These are phyloP conservation scores for Myiozetetes cayanensis DNA, from an alignment of 2,113 vertebrate species.

Conservation along the genomic window DNA sequence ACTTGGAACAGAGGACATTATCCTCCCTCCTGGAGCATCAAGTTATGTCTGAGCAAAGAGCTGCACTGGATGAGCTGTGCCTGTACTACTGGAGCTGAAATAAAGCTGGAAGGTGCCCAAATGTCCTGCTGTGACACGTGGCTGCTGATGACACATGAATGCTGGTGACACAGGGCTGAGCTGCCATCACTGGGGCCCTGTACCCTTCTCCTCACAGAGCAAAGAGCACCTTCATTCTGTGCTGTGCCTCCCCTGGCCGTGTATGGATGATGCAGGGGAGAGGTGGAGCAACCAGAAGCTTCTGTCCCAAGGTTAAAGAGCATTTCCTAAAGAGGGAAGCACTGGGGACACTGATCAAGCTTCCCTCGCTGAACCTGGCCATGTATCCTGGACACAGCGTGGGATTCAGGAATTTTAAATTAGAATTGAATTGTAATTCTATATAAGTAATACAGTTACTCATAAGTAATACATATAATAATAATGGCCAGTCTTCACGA, in stretches of 20 bases:
- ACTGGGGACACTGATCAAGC: background rate
- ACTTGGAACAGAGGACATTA: background rate
- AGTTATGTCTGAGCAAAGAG: background rate
- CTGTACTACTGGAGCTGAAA: background rate
- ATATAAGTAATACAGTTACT: background rate
- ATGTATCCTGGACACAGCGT: accelerated
- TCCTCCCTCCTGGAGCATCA: background rate
- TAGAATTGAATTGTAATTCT: background rate
- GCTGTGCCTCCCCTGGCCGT: background rate
- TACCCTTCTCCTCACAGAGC: background rate
- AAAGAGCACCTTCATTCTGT: background rate
- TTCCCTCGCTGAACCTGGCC: background rate
- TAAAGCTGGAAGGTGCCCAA: background rate
- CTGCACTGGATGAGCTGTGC: background rate
- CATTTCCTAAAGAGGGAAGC: background rate
- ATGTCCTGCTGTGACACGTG: background rate
- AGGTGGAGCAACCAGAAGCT: background rate
- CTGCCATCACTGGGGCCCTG: background rate
- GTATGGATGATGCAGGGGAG: background rate
- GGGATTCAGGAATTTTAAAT: background rate
- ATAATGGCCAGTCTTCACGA: no score
- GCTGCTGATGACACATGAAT: background rate
- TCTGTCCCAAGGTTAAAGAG: background rate
- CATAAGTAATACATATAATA: background rate
- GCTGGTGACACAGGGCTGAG: background rate